Conservation (phyloP, 2,888 invertebrate species). For the Argyra leucocephala region DNA sequence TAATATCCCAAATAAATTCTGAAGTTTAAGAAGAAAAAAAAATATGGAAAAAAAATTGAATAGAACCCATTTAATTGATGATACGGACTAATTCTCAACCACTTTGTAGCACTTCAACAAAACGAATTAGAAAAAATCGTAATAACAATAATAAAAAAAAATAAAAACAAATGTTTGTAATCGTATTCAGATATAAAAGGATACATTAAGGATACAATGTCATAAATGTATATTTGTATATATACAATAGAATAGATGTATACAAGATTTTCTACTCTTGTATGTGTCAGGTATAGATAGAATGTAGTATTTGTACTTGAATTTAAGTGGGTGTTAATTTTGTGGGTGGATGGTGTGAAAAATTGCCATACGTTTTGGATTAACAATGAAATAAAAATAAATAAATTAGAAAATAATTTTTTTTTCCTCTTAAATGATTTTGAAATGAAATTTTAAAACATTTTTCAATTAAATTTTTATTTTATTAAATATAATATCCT, state of each 20-base stretch:
- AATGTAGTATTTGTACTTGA: too few species aligned
- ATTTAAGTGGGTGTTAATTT: neutral
- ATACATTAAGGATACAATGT: neutral
- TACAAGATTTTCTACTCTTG: too few species aligned
- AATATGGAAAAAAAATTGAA: too few species aligned
- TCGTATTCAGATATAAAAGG: neutral
- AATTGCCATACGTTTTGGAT: conserved; percentile 38
- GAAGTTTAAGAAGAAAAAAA: too few species aligned
- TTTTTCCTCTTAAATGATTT: too few species aligned
- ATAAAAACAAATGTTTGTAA: neutral
- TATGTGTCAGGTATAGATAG: too few species aligned
- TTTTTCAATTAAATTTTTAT: too few species aligned
- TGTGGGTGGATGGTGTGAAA: conserved; percentile 36
- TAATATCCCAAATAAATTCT: too few species aligned
- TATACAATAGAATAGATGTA: too few species aligned
- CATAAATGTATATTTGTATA: neutral
- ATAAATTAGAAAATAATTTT: too few species aligned
- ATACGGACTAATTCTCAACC: neutral
- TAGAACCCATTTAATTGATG: neutral
- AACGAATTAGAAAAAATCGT: neutral
- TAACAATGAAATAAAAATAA: neutral
- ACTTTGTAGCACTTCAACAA: neutral
- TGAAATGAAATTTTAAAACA: too few species aligned
- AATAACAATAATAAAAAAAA: neutral
- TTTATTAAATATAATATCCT: too few species aligned